Evolutionary conservation across 2,888 invertebrate species (phyloP).

Genomic region (Drosophila stalkeri): DNA sequence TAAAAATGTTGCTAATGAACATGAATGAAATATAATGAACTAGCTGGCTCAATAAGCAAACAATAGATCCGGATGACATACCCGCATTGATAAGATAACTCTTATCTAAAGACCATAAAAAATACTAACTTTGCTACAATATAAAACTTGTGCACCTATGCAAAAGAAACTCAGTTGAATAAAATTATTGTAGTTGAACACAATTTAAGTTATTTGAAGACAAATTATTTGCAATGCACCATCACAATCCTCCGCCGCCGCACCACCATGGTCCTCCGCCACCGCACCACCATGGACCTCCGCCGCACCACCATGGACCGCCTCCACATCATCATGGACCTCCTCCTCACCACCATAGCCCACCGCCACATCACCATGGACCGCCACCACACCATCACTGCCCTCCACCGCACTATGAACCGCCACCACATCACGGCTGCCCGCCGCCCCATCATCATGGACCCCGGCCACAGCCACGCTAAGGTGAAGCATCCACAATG

Average conservation of each 20-base stretch:
- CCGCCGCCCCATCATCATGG: conserved; percentile 33
- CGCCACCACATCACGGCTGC: conserved; percentile 23
- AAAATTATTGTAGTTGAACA: conserved; percentile 16
- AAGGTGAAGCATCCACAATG: conserved; percentile 7
- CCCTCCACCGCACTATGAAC: conserved; percentile 13
- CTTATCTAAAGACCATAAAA: conserved; percentile 41
- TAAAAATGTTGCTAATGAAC: conserved; percentile 1
- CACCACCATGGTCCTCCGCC: conserved; percentile 42
- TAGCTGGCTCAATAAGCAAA: conserved; percentile 6
- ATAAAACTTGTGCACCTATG: conserved; percentile 39
- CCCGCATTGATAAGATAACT: conserved; percentile 43
- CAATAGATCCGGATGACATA: conserved; percentile 32
- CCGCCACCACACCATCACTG: conserved; percentile 34
- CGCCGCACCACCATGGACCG: conserved; percentile 24
- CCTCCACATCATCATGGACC: conserved; percentile 34
- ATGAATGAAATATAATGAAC: conserved; percentile 10
- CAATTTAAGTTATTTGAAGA: not conserved
- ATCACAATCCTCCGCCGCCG: conserved; percentile 30
- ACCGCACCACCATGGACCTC: conserved; percentile 31
- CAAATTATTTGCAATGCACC: conserved; percentile 24
- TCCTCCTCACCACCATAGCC: conserved; percentile 21
- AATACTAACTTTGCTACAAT: conserved; percentile 16
- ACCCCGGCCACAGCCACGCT: conserved; percentile 36
- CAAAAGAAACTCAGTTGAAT: conserved; percentile 34
- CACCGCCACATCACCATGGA: conserved; percentile 30